Conservation (phyloP, 2,797 vertebrate genomes). For the Thunnus albacares region DNA sequence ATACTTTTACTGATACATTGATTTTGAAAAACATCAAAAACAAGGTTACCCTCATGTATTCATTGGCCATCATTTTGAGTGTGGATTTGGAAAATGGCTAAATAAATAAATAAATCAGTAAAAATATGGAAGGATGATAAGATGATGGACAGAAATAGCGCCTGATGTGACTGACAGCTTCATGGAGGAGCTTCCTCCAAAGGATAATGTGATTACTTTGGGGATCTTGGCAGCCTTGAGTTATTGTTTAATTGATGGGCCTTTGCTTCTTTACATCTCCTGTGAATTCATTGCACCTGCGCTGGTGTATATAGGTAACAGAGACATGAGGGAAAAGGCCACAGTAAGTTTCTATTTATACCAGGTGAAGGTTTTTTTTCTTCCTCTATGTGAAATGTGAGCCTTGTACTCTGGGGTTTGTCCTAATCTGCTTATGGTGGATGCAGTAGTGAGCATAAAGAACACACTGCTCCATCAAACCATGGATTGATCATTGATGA, state of each 20-base stretch:
- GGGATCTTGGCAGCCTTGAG: conserved; percentile 48
- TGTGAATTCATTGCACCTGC: conserved; percentile 30
- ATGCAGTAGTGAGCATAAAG: neutral
- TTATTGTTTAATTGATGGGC: conserved; percentile 61
- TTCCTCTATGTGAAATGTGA: conserved; percentile 60
- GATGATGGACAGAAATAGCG: conserved; percentile 28
- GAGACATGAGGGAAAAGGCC: conserved; percentile 25
- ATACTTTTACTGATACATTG: neutral
- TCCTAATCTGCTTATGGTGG: conserved; percentile 34
- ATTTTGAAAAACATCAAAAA: neutral
- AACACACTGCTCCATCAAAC: conserved; percentile 6
- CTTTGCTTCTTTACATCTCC: conserved; percentile 45
- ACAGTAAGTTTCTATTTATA: conserved; percentile 61
- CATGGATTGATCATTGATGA: conserved; percentile 9
- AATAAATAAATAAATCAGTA: neutral
- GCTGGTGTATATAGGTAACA: conserved; percentile 40
- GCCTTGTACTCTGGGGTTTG: conserved; percentile 29
- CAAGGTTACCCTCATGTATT: neutral
- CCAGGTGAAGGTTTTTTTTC: conserved; percentile 14
- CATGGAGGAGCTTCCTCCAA: conserved; percentile 33
- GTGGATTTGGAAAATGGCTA: neutral
- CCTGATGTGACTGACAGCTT: conserved; percentile 40
- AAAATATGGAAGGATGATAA: neutral
- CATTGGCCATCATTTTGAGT: neutral
- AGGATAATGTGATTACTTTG: conserved; percentile 58